Percentiles rank a stretch among this genome's conserved stretches.
phyloP scores from a whole-genome alignment of 2,888 invertebrate species.

The Agrypnus murinus region DNA sequence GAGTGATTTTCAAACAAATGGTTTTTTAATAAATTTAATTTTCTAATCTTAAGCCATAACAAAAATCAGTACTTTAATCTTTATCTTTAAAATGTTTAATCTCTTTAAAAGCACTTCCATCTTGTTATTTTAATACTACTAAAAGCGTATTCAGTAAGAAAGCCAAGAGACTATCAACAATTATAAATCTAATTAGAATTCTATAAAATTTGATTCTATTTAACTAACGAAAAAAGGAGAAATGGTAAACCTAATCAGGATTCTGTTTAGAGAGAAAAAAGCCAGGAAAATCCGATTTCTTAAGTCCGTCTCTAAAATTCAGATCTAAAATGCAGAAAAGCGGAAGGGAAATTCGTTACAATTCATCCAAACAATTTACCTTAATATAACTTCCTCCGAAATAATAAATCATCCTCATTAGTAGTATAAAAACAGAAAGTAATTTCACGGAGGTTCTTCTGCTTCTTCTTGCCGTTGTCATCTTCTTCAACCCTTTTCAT shows the following conservation, averaged over 20 bases:
- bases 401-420: constrained; percentile 24
- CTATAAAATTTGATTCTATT: too few species aligned
- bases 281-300: not conserved
- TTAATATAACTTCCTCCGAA: constrained; percentile 14
- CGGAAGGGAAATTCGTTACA: constrained; percentile 5
- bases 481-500: constrained; percentile 8
- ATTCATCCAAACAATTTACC: constrained; percentile 20
- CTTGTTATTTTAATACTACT: too few species aligned
- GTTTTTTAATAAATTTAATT: too few species aligned
- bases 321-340: constrained; percentile 15
- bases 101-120: too few species aligned
- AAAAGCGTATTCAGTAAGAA: too few species aligned
- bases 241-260: constrained; percentile 8
- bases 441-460: not conserved
- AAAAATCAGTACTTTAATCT: too few species aligned
- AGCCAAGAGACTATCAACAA: too few species aligned
- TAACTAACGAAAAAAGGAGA: too few species aligned
- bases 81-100: too few species aligned
- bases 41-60: too few species aligned
- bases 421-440: constrained; percentile 10
- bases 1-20: too few species aligned
- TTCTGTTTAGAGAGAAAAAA: constrained; percentile 3
- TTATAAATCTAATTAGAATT: too few species aligned
- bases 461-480: not conserved
- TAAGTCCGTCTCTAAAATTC: constrained; percentile 12